Evolutionary conservation across 2,113 vertebrate species (phyloP).

Genomic region (Spheniscus mendiculus): DNA sequence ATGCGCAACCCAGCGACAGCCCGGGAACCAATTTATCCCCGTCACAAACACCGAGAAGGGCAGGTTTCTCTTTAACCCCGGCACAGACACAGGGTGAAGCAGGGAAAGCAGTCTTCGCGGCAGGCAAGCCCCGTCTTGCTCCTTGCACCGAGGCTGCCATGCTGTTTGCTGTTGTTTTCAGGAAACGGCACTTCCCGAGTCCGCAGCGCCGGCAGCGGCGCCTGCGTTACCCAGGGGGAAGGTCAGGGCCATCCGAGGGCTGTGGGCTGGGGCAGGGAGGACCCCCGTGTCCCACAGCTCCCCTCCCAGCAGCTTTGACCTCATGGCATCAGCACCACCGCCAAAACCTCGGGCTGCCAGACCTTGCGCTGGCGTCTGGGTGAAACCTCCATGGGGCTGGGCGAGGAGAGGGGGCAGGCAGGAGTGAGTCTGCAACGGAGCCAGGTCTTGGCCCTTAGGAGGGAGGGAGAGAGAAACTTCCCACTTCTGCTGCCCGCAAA

Average conservation of each 20-base stretch:
- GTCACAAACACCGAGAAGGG: fast-evolving
- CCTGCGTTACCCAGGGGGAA: neutral
- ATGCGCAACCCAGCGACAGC: fast-evolving
- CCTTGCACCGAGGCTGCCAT: neutral
- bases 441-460: too few species aligned
- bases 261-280: neutral
- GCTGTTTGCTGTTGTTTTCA: neutral
- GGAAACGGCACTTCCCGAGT: neutral
- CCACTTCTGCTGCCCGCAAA: neutral
- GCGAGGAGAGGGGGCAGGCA: neutral
- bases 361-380: neutral
- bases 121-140: neutral
- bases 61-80: neutral
- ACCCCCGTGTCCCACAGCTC: fast-evolving
- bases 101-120: neutral
- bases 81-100: neutral
- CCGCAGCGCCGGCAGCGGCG: neutral
- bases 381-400: fast-evolving
- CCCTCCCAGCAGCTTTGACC: neutral
- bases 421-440: neutral
- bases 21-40: fast-evolving
- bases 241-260: neutral
- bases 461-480: neutral
- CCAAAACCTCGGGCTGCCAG: neutral
- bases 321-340: neutral